These are phyloP conservation scores for Pogonus chalceus DNA, from an alignment of 1,140 invertebrate species.

Conservation along the genomic window DNA sequence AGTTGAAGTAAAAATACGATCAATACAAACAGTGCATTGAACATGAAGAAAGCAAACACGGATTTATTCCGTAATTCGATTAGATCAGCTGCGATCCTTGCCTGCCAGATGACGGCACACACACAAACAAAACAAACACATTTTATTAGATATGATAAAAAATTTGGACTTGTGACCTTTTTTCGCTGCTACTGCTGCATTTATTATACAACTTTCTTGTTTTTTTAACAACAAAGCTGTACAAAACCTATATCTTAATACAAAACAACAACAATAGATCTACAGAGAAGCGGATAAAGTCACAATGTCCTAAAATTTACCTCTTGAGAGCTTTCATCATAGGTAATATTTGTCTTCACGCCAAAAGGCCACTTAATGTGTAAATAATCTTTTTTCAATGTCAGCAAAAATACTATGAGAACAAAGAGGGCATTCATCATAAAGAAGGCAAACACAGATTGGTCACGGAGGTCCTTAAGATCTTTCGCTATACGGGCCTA, in stretches of 20 bases:
- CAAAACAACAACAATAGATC: not conserved
- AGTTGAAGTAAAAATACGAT: conserved; percentile 97
- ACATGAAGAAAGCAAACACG: conserved; percentile 97
- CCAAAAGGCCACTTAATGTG: conserved; percentile 90
- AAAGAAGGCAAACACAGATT: conserved; percentile 92
- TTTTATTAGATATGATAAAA: not conserved
- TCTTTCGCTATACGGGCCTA: conserved; percentile 82
- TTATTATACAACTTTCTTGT: no score
- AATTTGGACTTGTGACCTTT: not conserved
- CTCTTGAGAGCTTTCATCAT: conserved; percentile 77
- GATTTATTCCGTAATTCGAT: conserved; percentile 91
- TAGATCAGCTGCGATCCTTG: conserved; percentile 76
- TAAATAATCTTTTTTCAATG: conserved; percentile 89
- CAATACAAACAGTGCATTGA: conserved; percentile 97
- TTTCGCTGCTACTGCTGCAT: not conserved
- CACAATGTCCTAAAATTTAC: conserved; percentile 47
- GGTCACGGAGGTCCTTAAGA: conserved; percentile 85
- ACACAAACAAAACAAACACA: not conserved
- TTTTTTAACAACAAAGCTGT: not conserved
- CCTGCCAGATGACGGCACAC: conserved; percentile 42
- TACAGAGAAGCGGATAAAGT: not conserved
- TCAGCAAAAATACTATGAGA: conserved; percentile 92
- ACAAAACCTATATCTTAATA: not conserved
- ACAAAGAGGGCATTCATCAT: conserved; percentile 98
- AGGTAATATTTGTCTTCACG: conserved; percentile 88